phyloP scores from a whole-genome alignment of 2,797 vertebrate species.

The Pempheris klunzingeri region DNA sequence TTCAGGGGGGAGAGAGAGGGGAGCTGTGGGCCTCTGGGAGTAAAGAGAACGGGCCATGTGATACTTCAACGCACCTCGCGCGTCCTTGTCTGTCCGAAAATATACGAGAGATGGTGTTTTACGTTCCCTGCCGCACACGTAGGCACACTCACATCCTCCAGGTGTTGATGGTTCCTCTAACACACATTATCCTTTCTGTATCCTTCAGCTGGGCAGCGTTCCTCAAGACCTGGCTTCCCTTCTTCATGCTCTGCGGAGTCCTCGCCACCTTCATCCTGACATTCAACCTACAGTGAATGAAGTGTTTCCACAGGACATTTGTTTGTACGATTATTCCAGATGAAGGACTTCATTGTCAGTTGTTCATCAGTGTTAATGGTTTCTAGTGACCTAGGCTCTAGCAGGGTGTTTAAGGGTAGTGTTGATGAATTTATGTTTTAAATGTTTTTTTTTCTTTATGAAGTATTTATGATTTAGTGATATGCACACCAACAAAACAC shows the following conservation, averaged over 20 bases:
- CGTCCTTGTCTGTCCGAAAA: constrained; percentile 60
- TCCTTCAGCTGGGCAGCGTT: constrained; percentile 89
- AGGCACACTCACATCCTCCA: constrained; percentile 12
- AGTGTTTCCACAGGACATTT: constrained; percentile 32
- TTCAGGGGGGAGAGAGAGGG: neutral
- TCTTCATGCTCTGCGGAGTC: constrained; percentile 90
- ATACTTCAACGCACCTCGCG: constrained; percentile 25
- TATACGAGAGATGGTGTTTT: constrained; percentile 10
- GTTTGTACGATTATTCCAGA: neutral
- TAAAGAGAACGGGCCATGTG: constrained; percentile 18
- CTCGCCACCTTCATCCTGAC: constrained; percentile 89
- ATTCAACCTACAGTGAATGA: constrained; percentile 85
- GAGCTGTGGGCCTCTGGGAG: constrained; percentile 34
- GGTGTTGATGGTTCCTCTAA: constrained; percentile 51
- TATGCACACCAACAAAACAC: neutral
- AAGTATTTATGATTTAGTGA: constrained; percentile 13
- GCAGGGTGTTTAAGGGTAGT: neutral
- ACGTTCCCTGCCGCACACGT: constrained; percentile 12
- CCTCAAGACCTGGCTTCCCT: constrained; percentile 98
- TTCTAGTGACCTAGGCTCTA: constrained; percentile 13
- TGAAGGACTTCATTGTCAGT: constrained; percentile 16
- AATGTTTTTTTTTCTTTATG: neutral
- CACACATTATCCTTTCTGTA: constrained; percentile 38
- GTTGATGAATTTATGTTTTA: constrained; percentile 25
- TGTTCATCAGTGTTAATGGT: constrained; percentile 10